Percentiles rank a stretch among this genome's conserved stretches.
phyloP scores from a whole-genome alignment of 1,140 invertebrate genomes.

The Cydia strobilella region DNA sequence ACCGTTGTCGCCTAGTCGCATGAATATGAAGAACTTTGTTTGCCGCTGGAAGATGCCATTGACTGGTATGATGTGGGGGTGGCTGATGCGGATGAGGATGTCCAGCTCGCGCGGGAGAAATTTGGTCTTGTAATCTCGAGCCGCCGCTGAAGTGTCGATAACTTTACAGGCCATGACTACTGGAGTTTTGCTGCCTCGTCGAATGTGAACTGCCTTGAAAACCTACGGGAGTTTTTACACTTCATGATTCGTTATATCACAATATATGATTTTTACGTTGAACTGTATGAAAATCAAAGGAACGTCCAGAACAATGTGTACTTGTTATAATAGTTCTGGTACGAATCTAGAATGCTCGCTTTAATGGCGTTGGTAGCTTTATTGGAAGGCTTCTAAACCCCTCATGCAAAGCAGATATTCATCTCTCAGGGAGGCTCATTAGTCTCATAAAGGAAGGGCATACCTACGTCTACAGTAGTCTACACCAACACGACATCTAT shows the following conservation, averaged over 20 bases:
- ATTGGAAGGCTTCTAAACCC: background rate
- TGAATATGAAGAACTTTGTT: conserved; percentile 85
- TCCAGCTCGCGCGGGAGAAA: conserved; percentile 89
- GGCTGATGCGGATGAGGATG: conserved; percentile 84
- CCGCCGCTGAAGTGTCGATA: conserved; percentile 85
- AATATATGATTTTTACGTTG: background rate
- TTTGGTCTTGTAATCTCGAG: conserved; percentile 86
- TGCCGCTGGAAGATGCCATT: conserved; percentile 85
- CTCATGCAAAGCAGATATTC: no score
- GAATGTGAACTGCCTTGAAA: conserved; percentile 81
- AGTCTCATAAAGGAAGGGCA: no score
- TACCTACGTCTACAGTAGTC: no score
- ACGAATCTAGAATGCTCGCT: conserved; percentile 2
- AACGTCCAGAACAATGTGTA: no score
- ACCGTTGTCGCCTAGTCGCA: conserved; percentile 84
- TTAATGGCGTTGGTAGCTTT: background rate
- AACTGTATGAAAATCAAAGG: no score
- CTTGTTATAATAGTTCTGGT: background rate
- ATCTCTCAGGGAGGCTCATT: no score
- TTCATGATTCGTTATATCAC: background rate
- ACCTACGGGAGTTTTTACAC: conserved; percentile 69
- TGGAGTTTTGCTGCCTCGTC: conserved; percentile 64
- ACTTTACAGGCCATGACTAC: conserved; percentile 85
- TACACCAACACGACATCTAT: no score
- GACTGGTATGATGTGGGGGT: conserved; percentile 86